A percentile compares a stretch with the other conserved stretches of the same genome.
phyloP scores from a whole-genome alignment of 2,797 vertebrate species.

The Acrocephalus scirpaceus region DNA sequence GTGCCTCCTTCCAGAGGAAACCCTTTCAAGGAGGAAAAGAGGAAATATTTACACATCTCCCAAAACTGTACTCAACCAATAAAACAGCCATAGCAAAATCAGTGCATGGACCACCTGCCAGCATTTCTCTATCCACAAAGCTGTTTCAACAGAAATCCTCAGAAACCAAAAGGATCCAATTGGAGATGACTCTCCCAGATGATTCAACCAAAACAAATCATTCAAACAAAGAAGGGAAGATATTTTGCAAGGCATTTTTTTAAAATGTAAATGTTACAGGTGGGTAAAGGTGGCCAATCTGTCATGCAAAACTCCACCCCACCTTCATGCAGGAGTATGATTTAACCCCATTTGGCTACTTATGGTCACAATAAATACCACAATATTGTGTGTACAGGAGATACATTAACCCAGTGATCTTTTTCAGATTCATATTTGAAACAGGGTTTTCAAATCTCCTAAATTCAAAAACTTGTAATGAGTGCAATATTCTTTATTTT shows the following conservation, averaged over 20 bases:
- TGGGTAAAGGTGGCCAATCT: not conserved
- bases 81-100: not conserved
- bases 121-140: slow-evolving; percentile 2
- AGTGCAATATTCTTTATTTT: not conserved
- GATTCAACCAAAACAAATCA: not conserved
- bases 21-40: not conserved
- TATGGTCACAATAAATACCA: not conserved
- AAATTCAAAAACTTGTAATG: not conserved
- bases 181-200: not conserved
- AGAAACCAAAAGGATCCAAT: not conserved
- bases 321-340: not conserved
- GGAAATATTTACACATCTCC: slow-evolving; percentile 39
- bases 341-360: not conserved
- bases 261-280: not conserved
- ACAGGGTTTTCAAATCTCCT: not conserved
- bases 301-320: not conserved
- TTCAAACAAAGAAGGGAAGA: not conserved
- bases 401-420: not conserved
- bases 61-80: slow-evolving; percentile 3
- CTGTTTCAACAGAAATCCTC: not conserved
- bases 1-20: slow-evolving; percentile 6
- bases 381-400: not conserved
- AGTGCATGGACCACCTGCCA: not conserved
- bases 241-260: not conserved
- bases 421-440: not conserved